Base-by-base conservation (phyloP, 2,888 invertebrate genomes). In the Synergus gifuensis region DNA sequence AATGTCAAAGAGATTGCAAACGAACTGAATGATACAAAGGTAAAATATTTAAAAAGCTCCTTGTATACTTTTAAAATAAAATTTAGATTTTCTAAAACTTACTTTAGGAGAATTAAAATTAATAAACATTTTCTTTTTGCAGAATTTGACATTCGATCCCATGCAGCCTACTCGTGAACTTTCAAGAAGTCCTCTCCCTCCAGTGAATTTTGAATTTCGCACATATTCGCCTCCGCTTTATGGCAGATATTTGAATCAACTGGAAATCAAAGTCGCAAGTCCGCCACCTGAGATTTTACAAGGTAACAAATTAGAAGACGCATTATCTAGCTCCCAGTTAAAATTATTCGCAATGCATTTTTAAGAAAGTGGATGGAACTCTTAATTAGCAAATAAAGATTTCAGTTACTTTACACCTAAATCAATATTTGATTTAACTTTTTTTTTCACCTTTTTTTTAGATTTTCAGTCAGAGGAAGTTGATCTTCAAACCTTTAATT, bases 111-210 rank as follows among this genome's bases (percentile, higher is more conserved):
- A 18, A 18, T 58, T 18, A 58, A 58, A 9, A 58, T 28, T 77
- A 28, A 18, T 60, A 0, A 9, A 63, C 58, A 44, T 63, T 76
- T 78, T 76, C 77, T 64, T 60, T 69, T 83, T 81, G 0, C 49
- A 84, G 85, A 78, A 83, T 46, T 76, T 82, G 46, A 79, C 78
- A 58, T 84, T 85, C 28, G 79, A 90, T 80, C 90, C 89, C 8
- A 90, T 89, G 88, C 85, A 86, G 64, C 90, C 90, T 0, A 87
- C 84, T 42, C 81, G 80, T 22, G 85, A 89, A 60, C 44, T 90
- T 36, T 78, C 82, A 40, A 85, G 89, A 66, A 90, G 88, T 80
- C 89, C 89, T 8, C 77, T 86, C 11, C 46, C 62, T 22, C 12
- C 63, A 42, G 40, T 66, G 5, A 63, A 28, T 78, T 64, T n/a